These are phyloP conservation scores for Diaperis boleti DNA, from an alignment of 2,888 invertebrate genomes.

Conservation along the genomic window DNA sequence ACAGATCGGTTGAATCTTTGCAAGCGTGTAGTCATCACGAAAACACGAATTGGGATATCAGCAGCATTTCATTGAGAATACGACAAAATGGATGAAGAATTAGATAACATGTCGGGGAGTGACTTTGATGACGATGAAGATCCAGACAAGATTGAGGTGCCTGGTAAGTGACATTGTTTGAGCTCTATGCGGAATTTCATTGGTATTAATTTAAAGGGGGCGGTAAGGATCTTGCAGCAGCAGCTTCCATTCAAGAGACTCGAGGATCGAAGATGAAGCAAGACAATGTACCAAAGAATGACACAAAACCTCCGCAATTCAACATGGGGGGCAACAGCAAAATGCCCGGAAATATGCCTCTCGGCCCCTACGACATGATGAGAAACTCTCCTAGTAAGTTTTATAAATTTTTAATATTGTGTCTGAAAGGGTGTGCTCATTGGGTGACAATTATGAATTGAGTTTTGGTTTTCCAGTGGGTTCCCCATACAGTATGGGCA, in stretches of 20 bases:
- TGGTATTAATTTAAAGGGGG: conserved; percentile 72
- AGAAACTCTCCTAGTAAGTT: conserved; percentile 64
- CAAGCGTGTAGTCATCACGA: neutral
- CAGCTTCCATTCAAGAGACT: conserved; percentile 72
- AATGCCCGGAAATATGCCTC: conserved; percentile 68
- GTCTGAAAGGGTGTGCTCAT: neutral
- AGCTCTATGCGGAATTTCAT: neutral
- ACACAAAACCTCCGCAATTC: conserved; percentile 51
- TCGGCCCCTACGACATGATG: conserved; percentile 70
- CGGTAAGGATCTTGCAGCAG: conserved; percentile 88
- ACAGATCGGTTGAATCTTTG: conserved; percentile 5
- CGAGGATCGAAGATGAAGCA: conserved; percentile 65
- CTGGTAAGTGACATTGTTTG: conserved; percentile 71
- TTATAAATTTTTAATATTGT: neutral
- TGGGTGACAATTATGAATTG: conserved; percentile 10
- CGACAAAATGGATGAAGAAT: conserved; percentile 62
- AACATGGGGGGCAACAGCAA: conserved; percentile 54
- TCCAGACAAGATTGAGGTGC: conserved; percentile 92
- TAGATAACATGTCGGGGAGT: conserved; percentile 71
- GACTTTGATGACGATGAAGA: conserved; percentile 91
- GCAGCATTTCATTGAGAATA: too few species aligned
- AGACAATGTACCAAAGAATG: conserved; percentile 61
- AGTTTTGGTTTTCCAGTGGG: conserved; percentile 54
- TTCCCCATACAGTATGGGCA: conserved; percentile 64
- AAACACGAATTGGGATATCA: too few species aligned